A percentile compares a stretch with the other conserved stretches of the same genome.
Evolutionary conservation across 2,888 invertebrate species (phyloP).

Genomic region (Idaea straminata): DNA sequence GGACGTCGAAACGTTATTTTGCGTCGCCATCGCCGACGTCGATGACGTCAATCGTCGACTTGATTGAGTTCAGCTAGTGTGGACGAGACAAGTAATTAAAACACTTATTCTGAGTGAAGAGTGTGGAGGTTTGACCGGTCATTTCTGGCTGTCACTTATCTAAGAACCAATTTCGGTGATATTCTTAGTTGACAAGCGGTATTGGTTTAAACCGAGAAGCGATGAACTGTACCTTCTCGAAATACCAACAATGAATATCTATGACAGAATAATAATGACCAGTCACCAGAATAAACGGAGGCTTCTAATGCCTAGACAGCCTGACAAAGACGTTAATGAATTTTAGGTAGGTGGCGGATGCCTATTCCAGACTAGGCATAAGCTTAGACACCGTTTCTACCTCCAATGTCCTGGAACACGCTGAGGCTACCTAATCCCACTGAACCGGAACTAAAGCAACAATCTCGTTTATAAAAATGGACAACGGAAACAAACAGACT

Average conservation of each 20-base stretch:
- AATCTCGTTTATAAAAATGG: too few species aligned
- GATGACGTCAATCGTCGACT: constrained; percentile 4
- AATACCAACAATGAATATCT: background rate
- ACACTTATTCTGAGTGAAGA: constrained; percentile 12
- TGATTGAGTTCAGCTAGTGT: constrained; percentile 8
- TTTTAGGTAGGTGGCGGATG: too few species aligned
- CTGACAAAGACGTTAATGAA: too few species aligned
- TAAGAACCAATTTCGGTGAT: background rate
- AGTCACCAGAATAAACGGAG: too few species aligned
- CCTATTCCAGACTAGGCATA: too few species aligned
- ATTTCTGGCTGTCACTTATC: background rate
- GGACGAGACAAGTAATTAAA: constrained; percentile 23
- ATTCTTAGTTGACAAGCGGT: background rate
- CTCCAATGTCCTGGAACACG: too few species aligned
- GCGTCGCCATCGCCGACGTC: background rate
- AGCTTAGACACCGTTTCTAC: too few species aligned
- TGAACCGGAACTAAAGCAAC: too few species aligned
- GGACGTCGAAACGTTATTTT: constrained; percentile 1
- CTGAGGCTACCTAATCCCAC: too few species aligned
- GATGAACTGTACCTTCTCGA: background rate
- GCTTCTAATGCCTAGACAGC: too few species aligned
- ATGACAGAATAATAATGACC: too few species aligned
- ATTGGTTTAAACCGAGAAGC: background rate
- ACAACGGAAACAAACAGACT: too few species aligned
- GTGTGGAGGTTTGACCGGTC: background rate